phyloP scores from a whole-genome alignment of 2,888 invertebrate species.

The Ligdia adustata region DNA sequence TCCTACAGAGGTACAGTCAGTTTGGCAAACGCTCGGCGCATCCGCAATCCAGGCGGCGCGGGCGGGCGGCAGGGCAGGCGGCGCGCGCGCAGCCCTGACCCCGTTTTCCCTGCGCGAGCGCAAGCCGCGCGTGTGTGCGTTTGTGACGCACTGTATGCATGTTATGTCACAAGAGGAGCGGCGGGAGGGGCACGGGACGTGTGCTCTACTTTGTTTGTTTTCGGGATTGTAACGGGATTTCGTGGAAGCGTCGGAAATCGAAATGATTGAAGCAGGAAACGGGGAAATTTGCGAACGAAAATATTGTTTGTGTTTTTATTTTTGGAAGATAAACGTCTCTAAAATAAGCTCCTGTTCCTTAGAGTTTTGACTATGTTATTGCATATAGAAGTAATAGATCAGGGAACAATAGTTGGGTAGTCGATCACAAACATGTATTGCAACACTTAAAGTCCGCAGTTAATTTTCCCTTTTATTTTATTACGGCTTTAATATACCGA shows the following conservation, averaged over 20 bases:
- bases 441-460: no score
- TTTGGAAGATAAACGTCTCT: background rate
- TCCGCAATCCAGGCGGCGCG: conserved; percentile 57
- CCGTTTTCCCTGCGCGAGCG: conserved; percentile 63
- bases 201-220: conserved; percentile 19
- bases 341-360: conserved; percentile 6
- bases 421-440: no score
- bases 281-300: background rate
- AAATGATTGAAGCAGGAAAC: background rate
- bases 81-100: conserved; percentile 69
- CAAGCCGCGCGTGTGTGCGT: conserved; percentile 29
- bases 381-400: no score
- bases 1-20: conserved; percentile 19
- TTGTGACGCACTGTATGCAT: conserved; percentile 38
- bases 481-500: no score
- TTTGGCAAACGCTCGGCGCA: conserved; percentile 39
- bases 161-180: conserved; percentile 61
- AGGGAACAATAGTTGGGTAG: no score
- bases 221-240: conserved; percentile 15
- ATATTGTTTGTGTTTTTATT: background rate
- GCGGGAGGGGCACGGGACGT: no score
- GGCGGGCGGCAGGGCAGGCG: conserved; percentile 34
- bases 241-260: background rate
- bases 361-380: no score
- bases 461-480: no score